Percentiles rank a stretch among this genome's conserved stretches.
Conservation (phyloP, 2,888 invertebrate species). For the Amblyjoppa fuscipennis region DNA sequence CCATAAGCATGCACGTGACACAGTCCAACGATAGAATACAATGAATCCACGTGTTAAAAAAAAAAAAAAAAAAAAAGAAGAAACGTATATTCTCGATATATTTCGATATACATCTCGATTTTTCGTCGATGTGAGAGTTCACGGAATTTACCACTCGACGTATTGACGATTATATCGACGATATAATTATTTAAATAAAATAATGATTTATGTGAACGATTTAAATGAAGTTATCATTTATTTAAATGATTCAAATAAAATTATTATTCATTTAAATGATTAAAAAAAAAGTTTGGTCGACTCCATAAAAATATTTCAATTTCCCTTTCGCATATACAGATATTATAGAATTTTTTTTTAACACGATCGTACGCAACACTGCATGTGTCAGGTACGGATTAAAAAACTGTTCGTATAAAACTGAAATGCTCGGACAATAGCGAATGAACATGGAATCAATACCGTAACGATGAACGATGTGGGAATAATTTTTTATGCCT, state of each 20-base stretch:
- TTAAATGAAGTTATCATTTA: not conserved
- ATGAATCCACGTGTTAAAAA: not conserved
- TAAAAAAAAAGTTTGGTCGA: not conserved
- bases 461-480: constrained; percentile 4
- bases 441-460: constrained; percentile 38
- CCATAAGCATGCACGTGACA: constrained; percentile 64
- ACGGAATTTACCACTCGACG: too few species aligned
- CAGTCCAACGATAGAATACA: constrained; percentile 57
- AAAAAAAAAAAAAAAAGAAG: not conserved
- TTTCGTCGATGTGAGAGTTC: not conserved
- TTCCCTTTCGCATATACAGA: not conserved
- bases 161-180: too few species aligned
- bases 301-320: not conserved
- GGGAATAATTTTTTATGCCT: constrained; percentile 33
- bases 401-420: constrained; percentile 81
- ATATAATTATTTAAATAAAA: too few species aligned
- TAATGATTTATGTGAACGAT: not conserved
- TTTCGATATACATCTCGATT: not conserved
- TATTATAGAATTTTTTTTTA: not conserved
- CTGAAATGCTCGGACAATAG: constrained; percentile 67
- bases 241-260: too few species aligned
- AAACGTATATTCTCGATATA: not conserved
- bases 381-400: constrained; percentile 64
- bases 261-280: not conserved
- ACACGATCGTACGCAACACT: constrained; percentile 12